Base-by-base conservation (phyloP, 2,797 vertebrate species). In the Bovichtus variegatus region DNA sequence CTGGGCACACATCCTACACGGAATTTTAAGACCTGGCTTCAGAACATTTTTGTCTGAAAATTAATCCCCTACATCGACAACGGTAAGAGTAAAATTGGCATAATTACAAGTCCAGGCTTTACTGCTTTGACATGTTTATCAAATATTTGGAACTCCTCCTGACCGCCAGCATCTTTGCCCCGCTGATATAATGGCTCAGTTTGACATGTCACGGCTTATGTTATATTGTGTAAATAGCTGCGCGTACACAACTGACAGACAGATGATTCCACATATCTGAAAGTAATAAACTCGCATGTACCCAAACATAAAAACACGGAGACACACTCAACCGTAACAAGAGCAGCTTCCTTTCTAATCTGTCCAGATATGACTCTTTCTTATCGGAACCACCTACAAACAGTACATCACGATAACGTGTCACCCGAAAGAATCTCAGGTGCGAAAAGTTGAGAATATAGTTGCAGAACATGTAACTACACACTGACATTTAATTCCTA, bases 21-120 rank as follows among this genome's bases (percentile, higher is more conserved):
- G 90, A 92, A 93, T 93, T 94, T 93, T 92, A 94, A 93, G 90
- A 92, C 92, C 89, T 85, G 88, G 72, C 84, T 68, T 84, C 71
- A 76, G 27, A 87, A 82, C 78, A 85, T 91, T 92, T 89, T 81
- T 84, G 80, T 83, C 73, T 85, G 84, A 94, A 93, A 93, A 88
- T 87, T 86, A 93, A 94, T 91, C 89, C 90, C 85, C 70, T 18
- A 78, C 85, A 85, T 69, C 70, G 51, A 84, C 85, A 31, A 76
- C 57, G 29, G 71, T 84, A 72, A 86, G 76, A 81, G 87, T 76
- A 77, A 80, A 92, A 81, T 47, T 91, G 90, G 89, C 89, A 86
- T 80, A 75, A 85, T 87, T 89, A 89, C 88, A 91, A 83, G 82
- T 76, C 81, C 51, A 27, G 82, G 87, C 81, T 86, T 84, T 80